These are phyloP conservation scores for Rhagophthalmus giganteus DNA, from an alignment of 2,888 invertebrate species.

Conservation along the genomic window DNA sequence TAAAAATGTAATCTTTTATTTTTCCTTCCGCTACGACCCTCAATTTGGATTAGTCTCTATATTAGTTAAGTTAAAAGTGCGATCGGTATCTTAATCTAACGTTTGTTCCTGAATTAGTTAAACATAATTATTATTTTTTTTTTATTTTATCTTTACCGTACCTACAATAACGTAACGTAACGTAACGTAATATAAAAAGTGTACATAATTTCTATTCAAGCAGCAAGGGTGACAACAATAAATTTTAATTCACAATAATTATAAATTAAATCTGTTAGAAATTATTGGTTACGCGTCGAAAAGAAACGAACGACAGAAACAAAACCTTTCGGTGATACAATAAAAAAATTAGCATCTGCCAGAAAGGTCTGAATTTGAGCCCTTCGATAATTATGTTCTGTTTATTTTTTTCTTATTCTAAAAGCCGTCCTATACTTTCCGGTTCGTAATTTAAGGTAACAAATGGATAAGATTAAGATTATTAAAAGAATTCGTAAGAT, in stretches of 20 bases:
- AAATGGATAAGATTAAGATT: conserved; percentile 28
- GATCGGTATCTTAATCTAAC: too few relatives aligned
- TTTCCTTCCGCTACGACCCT: too few relatives aligned
- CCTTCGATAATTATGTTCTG: conserved; percentile 11
- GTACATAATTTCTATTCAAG: neutral
- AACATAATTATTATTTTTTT: too few relatives aligned
- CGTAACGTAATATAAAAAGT: too few relatives aligned
- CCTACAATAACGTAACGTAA: too few relatives aligned
- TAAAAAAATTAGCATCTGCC: conserved; percentile 17
- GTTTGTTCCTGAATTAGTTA: too few relatives aligned
- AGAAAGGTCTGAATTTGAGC: conserved; percentile 7
- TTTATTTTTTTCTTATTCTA: conserved; percentile 4
- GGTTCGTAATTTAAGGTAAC: conserved; percentile 17
- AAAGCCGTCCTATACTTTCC: conserved; percentile 17
- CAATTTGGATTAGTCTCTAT: too few relatives aligned
- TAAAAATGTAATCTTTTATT: too few relatives aligned
- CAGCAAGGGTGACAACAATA: too few relatives aligned
- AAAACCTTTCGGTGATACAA: neutral
- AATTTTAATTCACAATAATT: too few relatives aligned
- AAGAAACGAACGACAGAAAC: conserved; percentile 6
- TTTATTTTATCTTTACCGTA: too few relatives aligned
- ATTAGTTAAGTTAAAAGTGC: too few relatives aligned
- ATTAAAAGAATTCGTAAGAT: conserved; percentile 25
- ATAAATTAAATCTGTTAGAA: conserved; percentile 19
- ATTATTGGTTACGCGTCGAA: conserved; percentile 24